These are phyloP conservation scores for Chrysoperla carnea DNA, from an alignment of 1,140 invertebrate genomes.

Conservation along the genomic window DNA sequence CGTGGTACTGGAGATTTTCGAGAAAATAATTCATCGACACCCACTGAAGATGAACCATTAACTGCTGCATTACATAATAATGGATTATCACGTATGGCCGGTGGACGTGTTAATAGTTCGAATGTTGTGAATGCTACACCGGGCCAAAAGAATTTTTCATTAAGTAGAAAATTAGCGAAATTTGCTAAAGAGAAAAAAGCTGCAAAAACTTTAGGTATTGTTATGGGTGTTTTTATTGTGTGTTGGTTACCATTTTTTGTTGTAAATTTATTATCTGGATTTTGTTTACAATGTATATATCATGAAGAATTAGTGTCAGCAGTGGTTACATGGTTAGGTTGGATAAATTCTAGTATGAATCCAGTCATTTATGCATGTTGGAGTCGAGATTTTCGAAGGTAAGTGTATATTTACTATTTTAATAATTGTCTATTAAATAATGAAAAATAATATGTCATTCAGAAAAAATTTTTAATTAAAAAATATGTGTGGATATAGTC, in stretches of 20 bases:
- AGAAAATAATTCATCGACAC: slow-evolving; percentile 25
- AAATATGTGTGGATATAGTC: too few species aligned
- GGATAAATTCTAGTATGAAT: slow-evolving; percentile 98
- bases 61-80: slow-evolving; percentile 51
- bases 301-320: slow-evolving; percentile 81
- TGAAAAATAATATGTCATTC: too few species aligned
- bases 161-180: slow-evolving; percentile 77
- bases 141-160: slow-evolving; percentile 59
- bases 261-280: slow-evolving; percentile 80
- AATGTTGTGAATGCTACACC: slow-evolving; percentile 24
- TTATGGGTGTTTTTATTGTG: slow-evolving; percentile 96
- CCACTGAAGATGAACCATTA: slow-evolving; percentile 51
- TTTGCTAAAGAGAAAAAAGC: slow-evolving; percentile 93
- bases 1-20: slow-evolving; percentile 12
- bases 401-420: slow-evolving; percentile 19
- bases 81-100: slow-evolving; percentile 42
- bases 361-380: slow-evolving; percentile 94
- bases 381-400: slow-evolving; percentile 91
- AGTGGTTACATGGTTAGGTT: slow-evolving; percentile 94
- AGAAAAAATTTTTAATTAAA: too few species aligned
- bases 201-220: slow-evolving; percentile 83
- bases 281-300: slow-evolving; percentile 73
- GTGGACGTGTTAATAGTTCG: slow-evolving; percentile 27
- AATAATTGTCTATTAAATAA: too few species aligned
- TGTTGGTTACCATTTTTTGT: slow-evolving; percentile 99